Base-by-base conservation (phyloP, 2,113 vertebrate genomes). In the Rhagologus leucostigma region DNA sequence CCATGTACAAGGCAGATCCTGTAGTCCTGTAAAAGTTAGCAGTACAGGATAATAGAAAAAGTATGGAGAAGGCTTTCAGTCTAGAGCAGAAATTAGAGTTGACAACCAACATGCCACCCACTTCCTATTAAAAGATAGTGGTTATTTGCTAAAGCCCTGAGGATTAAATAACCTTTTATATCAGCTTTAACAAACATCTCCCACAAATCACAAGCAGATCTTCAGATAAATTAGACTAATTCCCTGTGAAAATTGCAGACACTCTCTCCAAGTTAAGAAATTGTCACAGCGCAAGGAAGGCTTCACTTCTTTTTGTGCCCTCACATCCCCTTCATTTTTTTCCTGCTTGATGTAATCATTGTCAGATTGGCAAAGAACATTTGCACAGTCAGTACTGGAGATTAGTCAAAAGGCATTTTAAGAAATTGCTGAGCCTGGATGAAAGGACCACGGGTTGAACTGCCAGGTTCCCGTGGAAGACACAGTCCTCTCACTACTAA, bases 61-160 rank as follows among this genome's bases (percentile, higher is more conserved):
- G 79, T 65, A 96, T 97, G 97, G 89, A 70, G 80, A 93, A 93
- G 53, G 24, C 93, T 97, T 92, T 90, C 56, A 86, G 65, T 41
- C 76, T 89, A 23, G 59, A 92, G 56, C 41, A 97, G 73, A 96
- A 97, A 97, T 98, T 95, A 97, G 68, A 97, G 37, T 35, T 97
- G 97, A 98, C 97, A 98, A 94, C 74, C 94, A 96, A 96, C 95
- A 93, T 96, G 89, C 85, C 96, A 97, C 94, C 71, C 95, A 93
- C 67, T 97, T 96, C 71, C 92, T 92, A 91, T 87, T 97, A 95
- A 96, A 97, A 95, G 94, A 97, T 94, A 95, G 92, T 89, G 79
- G 84, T 95, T 97, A 96, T 96, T 97, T 97, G 88, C 89, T 88
- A 97, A 96, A 97, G 47, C 90, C 82, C 73, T 55, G 19, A 91